Evolutionary conservation across 1,140 invertebrate genomes (phyloP), one percentile per base, ranked within the genome.

Genomic region (Camponotus pennsylvanicus): DNA sequence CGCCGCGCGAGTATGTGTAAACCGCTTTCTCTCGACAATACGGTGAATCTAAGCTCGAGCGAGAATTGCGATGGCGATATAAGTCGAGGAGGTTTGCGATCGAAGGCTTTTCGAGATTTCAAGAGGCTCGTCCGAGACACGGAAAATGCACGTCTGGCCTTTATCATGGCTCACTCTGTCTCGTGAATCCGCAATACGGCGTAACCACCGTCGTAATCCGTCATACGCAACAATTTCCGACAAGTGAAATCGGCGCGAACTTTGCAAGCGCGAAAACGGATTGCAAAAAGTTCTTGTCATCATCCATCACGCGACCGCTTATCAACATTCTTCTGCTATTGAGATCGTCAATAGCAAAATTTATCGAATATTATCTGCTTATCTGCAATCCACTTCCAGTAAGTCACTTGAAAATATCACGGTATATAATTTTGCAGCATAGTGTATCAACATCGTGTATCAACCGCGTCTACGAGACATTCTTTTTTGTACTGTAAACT

Each of bases 21-120:
- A 73, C 77, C 45, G 37, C 77, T 82, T 55, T 69, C 78, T 82
- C 42, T 69, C 55, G 37, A 75, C 79, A 8, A 83, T 34, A 32
- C 27, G 32, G 32, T 64, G 32, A 27, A 67, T 52, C 0, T 61
- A 71, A 42, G 21, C 40, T 15, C 27, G 21, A 15, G 37, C 70
- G 49, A 71, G 18, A 73, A 49, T 73, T 32, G 49, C 69, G 37
- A 27, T 27, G 52, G 55, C 21, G 37, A n/a, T 83, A 21, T 66
- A 83, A 34, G 67, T 37, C 40, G 32, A 34, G 27, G 55, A 4
- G 27, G 9, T 3, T 75, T 7, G 69, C 69, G 69, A 83, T 75
- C 79, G 69, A 83, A 83, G 13, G 15, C 69, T 45, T 75, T 61
- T 42, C 8, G 55, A 37, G 40, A 83, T 83, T 49, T 75, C 79